phyloP scores from a whole-genome alignment of 1,140 invertebrate species.

The Drosophila fuyamai region DNA sequence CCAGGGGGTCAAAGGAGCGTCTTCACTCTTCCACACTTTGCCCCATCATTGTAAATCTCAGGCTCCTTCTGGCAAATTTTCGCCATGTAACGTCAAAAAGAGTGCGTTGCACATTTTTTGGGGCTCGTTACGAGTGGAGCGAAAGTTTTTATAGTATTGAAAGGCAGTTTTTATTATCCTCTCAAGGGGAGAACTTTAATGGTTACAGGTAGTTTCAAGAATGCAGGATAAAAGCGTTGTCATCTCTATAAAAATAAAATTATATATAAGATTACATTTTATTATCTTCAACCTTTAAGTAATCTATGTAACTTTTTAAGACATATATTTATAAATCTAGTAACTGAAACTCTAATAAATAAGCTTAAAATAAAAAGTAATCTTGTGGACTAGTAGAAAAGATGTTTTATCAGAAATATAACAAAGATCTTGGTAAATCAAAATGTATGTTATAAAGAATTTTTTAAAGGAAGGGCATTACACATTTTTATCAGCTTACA shows the following conservation, averaged over 20 bases:
- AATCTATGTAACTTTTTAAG: too few relatives aligned
- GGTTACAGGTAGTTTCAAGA: neutral
- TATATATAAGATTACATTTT: too few relatives aligned
- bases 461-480: neutral
- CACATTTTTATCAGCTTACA: neutral
- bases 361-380: too few relatives aligned
- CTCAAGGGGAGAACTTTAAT: neutral
- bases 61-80: conserved; percentile 25
- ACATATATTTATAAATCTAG: too few relatives aligned
- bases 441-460: too few relatives aligned
- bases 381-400: too few relatives aligned
- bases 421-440: too few relatives aligned
- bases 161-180: neutral
- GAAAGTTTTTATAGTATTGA: conserved; percentile 7
- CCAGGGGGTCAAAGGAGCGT: conserved; percentile 38
- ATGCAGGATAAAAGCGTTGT: neutral
- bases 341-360: too few relatives aligned
- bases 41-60: conserved; percentile 38
- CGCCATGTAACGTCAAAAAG: conserved; percentile 27
- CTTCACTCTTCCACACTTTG: conserved; percentile 1
- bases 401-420: too few relatives aligned
- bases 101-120: conserved; percentile 40
- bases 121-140: conserved; percentile 7
- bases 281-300: too few relatives aligned
- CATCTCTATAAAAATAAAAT: too few relatives aligned